Base-by-base conservation (phyloP, 2,888 invertebrate species). In the Crossocerus cetratus region DNA sequence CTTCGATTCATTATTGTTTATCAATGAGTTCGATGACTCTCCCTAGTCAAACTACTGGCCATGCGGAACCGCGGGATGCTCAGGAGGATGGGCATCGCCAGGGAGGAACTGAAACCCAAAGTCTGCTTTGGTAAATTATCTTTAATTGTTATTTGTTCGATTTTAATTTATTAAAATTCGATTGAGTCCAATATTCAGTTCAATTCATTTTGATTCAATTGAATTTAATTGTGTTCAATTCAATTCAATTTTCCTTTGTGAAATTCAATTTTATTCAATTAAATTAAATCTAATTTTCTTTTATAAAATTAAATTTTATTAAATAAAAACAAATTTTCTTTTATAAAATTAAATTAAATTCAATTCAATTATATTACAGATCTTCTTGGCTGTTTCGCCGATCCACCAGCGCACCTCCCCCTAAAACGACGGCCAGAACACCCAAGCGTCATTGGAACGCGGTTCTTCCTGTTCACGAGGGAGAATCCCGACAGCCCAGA, bases 391-490 rank as follows among this genome's bases (percentile, higher is more conserved):
- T 93, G 93, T 81, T 93, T 93, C 73, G 90, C 90, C 54, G 88
- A 92, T 69, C 91, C 91, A 0, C 90, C 91, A 63, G 89, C 90
- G 56, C 90, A 91, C 61, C 90, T 92, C 2, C 91, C 92, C 0
- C 80, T 93, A 4, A 92, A 92, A 85, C 92, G 92, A 76, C 86
- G 91, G 2, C 93, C 93, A 0, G 92, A 93, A 82, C 89, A 91
- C 84, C 93, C 93, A 0, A 89, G 88, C 68, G 82, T 89, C 2
- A 89, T 93, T 44, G 90, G 91, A 60, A 93, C 93, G 0, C 91
- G 90, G 85, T 93, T 93, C 80, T 90, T 91, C 57, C 84, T 93
- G 16, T 92, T 92, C 75, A 92, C 91, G 5, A 88, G 92, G 42
- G 78, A 86, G 8, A 84, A 90, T 13, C 89, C 90, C 62, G 84